Evolutionary conservation across 1,140 invertebrate genomes (phyloP).

Genomic region (Calephelis nemesis): DNA sequence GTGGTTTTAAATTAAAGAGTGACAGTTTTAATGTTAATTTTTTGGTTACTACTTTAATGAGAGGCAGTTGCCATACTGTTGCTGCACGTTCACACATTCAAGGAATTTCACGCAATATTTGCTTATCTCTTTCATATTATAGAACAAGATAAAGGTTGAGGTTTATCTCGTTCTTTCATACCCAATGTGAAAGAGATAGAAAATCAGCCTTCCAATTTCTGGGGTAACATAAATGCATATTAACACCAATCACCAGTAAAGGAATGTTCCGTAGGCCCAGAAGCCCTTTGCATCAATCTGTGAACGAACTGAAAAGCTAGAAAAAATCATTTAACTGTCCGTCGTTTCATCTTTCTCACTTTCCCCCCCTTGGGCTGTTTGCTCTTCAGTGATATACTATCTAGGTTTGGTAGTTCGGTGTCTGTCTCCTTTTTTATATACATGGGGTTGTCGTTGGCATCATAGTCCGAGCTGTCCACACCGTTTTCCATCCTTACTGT

Average conservation of each 20-base stretch:
- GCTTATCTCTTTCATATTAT: no score
- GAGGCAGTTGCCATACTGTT: no score
- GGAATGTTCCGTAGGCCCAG: slow-evolving; percentile 44
- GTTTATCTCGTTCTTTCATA: slow-evolving; percentile 4
- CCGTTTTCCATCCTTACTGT: slow-evolving; percentile 57
- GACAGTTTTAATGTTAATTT: no score
- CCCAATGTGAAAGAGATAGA: not conserved
- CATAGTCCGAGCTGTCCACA: slow-evolving; percentile 58
- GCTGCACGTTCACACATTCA: no score
- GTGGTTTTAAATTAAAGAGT: no score
- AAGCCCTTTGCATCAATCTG: slow-evolving; percentile 48
- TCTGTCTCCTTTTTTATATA: slow-evolving; percentile 32
- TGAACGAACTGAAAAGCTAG: slow-evolving; percentile 66
- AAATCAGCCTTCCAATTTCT: slow-evolving; percentile 4
- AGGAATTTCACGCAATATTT: no score
- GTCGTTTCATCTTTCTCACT: slow-evolving; percentile 61
- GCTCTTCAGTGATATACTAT: slow-evolving; percentile 56
- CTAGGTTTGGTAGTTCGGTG: slow-evolving; percentile 54
- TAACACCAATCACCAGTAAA: slow-evolving; percentile 52
- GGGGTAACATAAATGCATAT: slow-evolving; percentile 33
- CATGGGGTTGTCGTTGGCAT: slow-evolving; percentile 54
- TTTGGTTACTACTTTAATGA: no score
- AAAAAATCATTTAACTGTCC: slow-evolving; percentile 76
- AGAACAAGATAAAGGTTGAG: not conserved
- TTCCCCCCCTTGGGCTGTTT: slow-evolving; percentile 53